Conservation (phyloP, 2,888 invertebrate species). For the Seira sanloemensis region DNA sequence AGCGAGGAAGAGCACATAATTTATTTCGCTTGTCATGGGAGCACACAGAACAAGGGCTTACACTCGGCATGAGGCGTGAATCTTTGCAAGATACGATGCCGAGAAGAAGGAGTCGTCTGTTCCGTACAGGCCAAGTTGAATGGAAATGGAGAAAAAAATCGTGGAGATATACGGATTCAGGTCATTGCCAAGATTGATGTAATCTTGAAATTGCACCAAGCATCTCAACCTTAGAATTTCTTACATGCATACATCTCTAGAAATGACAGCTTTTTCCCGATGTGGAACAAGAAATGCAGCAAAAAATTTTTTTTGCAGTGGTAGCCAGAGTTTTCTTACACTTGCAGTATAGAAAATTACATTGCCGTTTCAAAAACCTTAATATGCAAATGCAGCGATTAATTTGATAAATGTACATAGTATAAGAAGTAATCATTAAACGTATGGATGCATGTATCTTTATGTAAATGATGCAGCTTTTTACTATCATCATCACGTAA, state of each 20-base stretch:
- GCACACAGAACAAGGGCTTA: neutral
- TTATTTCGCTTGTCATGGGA: conserved; percentile 13
- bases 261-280: neutral
- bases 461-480: too few species aligned
- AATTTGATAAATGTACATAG: too few species aligned
- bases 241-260: neutral
- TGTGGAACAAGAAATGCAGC: neutral
- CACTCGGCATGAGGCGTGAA: neutral
- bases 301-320: conserved; percentile 20
- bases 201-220: conserved; percentile 24
- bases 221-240: neutral
- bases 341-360: too few species aligned
- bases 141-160: neutral
- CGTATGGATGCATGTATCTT: too few species aligned
- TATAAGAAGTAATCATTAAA: too few species aligned
- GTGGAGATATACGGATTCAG: conserved; percentile 18
- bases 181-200: conserved; percentile 45
- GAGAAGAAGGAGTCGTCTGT: too few species aligned
- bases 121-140: neutral
- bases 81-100: neutral
- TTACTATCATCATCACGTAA: too few species aligned
- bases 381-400: too few species aligned
- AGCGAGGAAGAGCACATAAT: conserved; percentile 12
- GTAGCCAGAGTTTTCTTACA: too few species aligned
- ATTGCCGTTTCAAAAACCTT: too few species aligned